phyloP scores from a whole-genome alignment of 2,797 vertebrate species.

The Momotus momota region DNA sequence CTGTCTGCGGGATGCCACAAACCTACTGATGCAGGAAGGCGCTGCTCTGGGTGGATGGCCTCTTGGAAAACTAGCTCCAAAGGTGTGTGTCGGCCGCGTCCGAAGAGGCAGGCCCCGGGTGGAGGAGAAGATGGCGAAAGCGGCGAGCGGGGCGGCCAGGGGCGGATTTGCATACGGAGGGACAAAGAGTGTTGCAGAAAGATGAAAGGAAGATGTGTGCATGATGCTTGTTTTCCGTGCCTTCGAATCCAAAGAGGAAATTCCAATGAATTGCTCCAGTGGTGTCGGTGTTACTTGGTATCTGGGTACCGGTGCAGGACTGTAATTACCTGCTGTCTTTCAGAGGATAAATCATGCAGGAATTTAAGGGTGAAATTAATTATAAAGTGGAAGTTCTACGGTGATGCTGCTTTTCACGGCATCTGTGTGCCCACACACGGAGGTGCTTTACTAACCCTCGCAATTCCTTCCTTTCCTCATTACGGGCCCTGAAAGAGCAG shows the following conservation, averaged over 20 bases:
- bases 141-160: fast-evolving
- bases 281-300: constrained; percentile 49
- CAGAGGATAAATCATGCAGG: constrained; percentile 54
- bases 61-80: background rate
- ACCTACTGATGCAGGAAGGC: background rate
- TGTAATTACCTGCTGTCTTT: constrained; percentile 64
- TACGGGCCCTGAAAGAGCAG: background rate
- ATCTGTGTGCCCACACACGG: constrained; percentile 17
- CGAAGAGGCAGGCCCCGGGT: background rate
- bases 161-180: background rate
- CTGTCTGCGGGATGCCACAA: background rate
- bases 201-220: background rate
- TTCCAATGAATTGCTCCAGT: constrained; percentile 61
- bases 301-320: constrained; percentile 28
- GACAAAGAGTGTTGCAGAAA: background rate
- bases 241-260: constrained; percentile 56
- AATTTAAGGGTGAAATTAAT: constrained; percentile 65
- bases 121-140: constrained; percentile 1
- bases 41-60: background rate
- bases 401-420: constrained; percentile 43
- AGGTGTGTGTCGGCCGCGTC: background rate
- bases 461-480: constrained; percentile 33
- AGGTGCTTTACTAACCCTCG: background rate
- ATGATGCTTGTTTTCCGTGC: background rate
- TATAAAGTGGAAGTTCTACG: constrained; percentile 36